Conservation (phyloP, 2,113 vertebrate genomes). For the Phaetusa simplex region DNA sequence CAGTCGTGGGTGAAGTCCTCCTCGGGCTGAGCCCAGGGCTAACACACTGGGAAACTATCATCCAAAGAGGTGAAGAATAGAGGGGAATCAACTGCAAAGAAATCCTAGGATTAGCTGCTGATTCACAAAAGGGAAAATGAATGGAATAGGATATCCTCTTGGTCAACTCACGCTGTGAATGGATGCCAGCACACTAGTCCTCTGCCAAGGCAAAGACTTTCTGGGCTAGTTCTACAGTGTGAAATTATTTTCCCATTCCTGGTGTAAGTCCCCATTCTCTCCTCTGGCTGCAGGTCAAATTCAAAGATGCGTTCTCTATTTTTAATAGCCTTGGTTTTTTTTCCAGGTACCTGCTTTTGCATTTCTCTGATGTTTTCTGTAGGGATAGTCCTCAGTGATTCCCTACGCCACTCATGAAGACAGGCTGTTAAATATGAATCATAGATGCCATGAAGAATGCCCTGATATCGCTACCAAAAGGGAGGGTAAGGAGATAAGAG, state of each 20-base stretch:
- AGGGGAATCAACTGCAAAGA: not conserved
- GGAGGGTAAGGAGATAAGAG: not conserved
- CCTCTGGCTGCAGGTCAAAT: not conserved
- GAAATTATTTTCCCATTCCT: slow-evolving; percentile 3
- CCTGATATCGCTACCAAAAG: not conserved
- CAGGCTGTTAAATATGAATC: slow-evolving; percentile 42
- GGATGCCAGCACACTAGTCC: not conserved
- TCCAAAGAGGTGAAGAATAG: not conserved
- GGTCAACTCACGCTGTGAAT: not conserved
- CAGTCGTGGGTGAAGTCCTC: not conserved
- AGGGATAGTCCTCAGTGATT: not conserved
- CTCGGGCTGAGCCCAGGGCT: not conserved
- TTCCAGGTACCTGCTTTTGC: not conserved
- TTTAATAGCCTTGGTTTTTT: not conserved
- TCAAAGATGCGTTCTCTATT: not conserved
- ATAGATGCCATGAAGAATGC: slow-evolving; percentile 37
- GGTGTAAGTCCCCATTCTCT: not conserved
- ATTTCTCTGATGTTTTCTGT: not conserved
- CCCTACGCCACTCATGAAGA: not conserved
- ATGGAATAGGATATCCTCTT: not conserved
- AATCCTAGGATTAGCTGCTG: not conserved
- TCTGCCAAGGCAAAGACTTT: not conserved
- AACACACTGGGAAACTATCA: not conserved
- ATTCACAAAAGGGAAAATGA: not conserved
- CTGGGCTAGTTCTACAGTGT: not conserved